A percentile compares a stretch with the other conserved stretches of the same genome.
These are phyloP conservation scores for Rhodinocichla rosea DNA, from an alignment of 2,113 vertebrate species.

Conservation along the genomic window DNA sequence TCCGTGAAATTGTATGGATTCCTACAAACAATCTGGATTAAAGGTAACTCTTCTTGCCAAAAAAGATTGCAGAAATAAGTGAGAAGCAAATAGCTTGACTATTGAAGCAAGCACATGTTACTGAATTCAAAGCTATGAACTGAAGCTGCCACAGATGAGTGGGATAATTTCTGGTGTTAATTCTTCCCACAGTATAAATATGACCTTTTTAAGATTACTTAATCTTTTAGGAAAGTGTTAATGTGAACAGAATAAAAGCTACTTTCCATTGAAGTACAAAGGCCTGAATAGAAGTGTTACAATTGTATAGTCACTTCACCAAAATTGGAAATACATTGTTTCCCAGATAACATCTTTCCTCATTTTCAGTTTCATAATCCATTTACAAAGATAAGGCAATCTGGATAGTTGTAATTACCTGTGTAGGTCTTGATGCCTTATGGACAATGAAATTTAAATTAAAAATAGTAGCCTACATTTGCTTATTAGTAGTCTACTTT, in stretches of 20 bases:
- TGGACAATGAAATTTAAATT: background rate
- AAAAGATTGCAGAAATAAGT: background rate
- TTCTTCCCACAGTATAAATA: background rate
- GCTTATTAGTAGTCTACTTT: background rate
- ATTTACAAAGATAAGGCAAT: background rate
- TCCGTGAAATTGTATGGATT: background rate
- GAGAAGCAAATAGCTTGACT: background rate
- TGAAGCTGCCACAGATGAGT: background rate
- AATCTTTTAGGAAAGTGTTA: background rate
- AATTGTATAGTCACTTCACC: background rate
- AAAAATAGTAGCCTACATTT: background rate
- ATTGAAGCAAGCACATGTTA: background rate
- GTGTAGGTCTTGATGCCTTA: background rate
- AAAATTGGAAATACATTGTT: background rate
- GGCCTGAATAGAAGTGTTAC: background rate
- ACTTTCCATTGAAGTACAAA: background rate
- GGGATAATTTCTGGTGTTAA: background rate
- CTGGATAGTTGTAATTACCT: background rate
- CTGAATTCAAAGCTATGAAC: background rate
- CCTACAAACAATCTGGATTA: background rate
- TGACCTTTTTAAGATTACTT: background rate
- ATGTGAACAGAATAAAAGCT: background rate
- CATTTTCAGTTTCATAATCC: background rate
- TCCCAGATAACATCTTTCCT: background rate
- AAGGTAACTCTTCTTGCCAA: background rate